phyloP scores from a whole-genome alignment of 2,113 vertebrate species.

The Ictalurus punctatus region DNA sequence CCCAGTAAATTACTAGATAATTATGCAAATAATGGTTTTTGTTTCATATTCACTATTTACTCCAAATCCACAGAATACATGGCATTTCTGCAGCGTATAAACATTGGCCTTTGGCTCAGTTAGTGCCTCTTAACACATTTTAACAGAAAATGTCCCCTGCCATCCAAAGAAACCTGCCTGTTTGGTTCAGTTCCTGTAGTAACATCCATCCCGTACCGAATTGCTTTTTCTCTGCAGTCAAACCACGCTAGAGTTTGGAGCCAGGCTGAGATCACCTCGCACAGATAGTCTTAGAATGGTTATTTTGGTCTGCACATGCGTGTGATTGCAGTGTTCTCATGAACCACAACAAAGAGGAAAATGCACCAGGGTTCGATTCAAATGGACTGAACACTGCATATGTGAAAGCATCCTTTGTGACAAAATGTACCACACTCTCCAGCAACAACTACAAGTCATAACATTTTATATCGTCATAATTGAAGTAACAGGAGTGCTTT shows the following conservation, averaged over 20 bases:
- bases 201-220: neutral
- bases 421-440: neutral
- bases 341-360: neutral
- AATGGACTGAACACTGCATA: neutral
- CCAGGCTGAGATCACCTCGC: neutral
- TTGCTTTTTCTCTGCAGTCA: neutral
- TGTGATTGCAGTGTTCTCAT: neutral
- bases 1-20: neutral
- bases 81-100: neutral
- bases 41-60: neutral
- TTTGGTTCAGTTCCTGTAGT: neutral
- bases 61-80: neutral
- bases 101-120: neutral
- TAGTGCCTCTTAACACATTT: neutral
- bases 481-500: neutral
- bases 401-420: neutral
- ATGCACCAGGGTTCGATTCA: neutral
- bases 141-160: neutral
- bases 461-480: neutral
- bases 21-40: neutral
- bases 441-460: neutral
- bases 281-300: neutral
- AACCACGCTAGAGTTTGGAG: neutral
- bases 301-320: slow-evolving; percentile 1
- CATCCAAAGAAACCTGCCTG: neutral